Conservation (phyloP, 2,797 vertebrate genomes). For the Sciaenops ocellatus region DNA sequence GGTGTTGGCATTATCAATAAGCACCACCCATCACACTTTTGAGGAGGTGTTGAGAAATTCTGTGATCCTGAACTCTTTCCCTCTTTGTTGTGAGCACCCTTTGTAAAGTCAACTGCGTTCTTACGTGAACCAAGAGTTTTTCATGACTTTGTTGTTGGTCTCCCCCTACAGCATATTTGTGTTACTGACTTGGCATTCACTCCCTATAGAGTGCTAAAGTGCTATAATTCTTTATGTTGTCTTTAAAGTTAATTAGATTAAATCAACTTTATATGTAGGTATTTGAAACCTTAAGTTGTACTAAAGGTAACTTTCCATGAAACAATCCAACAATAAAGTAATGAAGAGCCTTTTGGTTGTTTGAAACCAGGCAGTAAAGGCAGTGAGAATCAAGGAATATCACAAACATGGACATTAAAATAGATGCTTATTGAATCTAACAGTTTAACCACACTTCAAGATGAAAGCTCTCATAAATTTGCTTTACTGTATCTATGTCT, state of each 20-base stretch:
- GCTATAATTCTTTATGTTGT: not conserved
- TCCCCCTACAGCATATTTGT: conserved; percentile 1
- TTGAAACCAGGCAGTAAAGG: not conserved
- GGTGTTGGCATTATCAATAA: conserved; percentile 25
- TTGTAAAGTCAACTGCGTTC: conserved; percentile 15
- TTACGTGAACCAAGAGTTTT: conserved; percentile 13
- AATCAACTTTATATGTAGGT: not conserved
- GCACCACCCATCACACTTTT: conserved; percentile 12
- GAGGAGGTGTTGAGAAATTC: conserved; percentile 6
- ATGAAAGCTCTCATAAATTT: conserved; percentile 60
- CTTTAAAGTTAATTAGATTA: not conserved
- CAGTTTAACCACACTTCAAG: conserved; percentile 49
- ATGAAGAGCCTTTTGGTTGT: not conserved
- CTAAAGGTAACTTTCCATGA: not conserved
- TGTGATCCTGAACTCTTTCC: conserved; percentile 17
- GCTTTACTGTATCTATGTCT: conserved; percentile 37
- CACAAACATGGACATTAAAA: conserved; percentile 17
- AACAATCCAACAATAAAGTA: not conserved
- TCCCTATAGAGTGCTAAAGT: not conserved
- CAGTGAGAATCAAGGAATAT: conserved; percentile 13
- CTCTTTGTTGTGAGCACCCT: not conserved
- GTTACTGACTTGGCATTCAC: not conserved
- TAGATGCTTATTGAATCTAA: conserved; percentile 23
- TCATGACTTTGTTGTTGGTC: conserved; percentile 1
- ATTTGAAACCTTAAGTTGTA: conserved; percentile 1